A percentile compares a stretch with the other conserved stretches of the same genome.
Conservation (phyloP, 2,797 vertebrate species). For the Intellagama lesueurii region DNA sequence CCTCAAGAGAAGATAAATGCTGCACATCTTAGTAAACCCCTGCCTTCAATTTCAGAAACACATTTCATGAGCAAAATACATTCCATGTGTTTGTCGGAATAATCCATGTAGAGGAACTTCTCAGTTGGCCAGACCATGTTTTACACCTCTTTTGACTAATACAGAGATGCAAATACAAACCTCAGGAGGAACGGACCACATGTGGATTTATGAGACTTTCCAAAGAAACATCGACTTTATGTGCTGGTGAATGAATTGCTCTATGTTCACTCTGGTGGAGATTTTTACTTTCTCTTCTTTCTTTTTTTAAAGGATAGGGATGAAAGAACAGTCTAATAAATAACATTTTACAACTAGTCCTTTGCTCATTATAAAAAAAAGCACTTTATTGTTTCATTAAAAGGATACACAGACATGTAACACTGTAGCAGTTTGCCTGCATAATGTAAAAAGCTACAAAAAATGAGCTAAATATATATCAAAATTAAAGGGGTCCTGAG, state of each 20-base stretch:
- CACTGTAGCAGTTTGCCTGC: background rate
- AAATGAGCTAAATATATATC: background rate
- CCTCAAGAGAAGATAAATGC: background rate
- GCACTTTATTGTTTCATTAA: background rate
- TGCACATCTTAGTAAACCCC: background rate
- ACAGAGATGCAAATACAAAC: constrained; percentile 28
- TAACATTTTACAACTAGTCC: fast-evolving
- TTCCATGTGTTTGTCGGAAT: background rate
- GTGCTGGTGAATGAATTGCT: background rate
- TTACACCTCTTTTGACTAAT: background rate
- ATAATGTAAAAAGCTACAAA: background rate
- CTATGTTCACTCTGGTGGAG: background rate
- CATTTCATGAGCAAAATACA: background rate
- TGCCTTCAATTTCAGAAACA: background rate
- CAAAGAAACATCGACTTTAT: background rate
- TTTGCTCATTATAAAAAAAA: background rate
- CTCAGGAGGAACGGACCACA: background rate
- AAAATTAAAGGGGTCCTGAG: background rate
- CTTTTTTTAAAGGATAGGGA: background rate
- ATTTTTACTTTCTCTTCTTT: constrained; percentile 26
- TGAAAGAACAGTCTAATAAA: background rate
- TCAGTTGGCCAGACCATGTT: background rate
- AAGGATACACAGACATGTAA: background rate
- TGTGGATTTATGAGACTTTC: constrained; percentile 4
- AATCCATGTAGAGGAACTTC: background rate